Evolutionary conservation across 2,888 invertebrate genomes (phyloP).

Genomic region (Chaitophorus viminalis): DNA sequence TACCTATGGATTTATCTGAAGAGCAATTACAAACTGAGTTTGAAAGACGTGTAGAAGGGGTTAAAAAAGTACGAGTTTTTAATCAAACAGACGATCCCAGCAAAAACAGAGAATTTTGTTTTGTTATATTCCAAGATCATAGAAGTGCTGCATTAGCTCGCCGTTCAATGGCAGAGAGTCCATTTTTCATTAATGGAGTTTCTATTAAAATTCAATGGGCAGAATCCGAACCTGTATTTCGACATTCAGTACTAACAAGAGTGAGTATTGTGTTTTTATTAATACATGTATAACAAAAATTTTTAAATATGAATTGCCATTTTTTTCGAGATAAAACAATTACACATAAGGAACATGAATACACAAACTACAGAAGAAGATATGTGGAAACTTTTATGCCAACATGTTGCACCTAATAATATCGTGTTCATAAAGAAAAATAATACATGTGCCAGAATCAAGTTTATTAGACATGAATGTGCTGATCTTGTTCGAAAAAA

Average conservation of each 20-base stretch:
- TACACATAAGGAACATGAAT: slow-evolving; percentile 55
- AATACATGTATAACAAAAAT: background rate
- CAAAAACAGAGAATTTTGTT: slow-evolving; percentile 57
- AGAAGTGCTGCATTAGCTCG: slow-evolving; percentile 54
- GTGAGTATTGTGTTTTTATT: background rate
- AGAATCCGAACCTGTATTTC: slow-evolving; percentile 55
- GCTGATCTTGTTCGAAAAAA: slow-evolving; percentile 51
- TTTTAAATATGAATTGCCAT: too few relatives aligned
- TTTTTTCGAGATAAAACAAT: slow-evolving; percentile 37
- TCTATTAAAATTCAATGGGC: slow-evolving; percentile 55
- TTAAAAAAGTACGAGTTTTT: slow-evolving; percentile 54
- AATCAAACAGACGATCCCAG: slow-evolving; percentile 39
- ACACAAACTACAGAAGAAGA: slow-evolving; percentile 44
- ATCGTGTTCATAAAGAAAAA: slow-evolving; percentile 56
- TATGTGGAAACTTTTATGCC: slow-evolving; percentile 16
- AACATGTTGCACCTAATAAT: slow-evolving; percentile 27
- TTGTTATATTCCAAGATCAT: slow-evolving; percentile 56
- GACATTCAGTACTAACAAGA: slow-evolving; percentile 44
- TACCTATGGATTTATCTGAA: slow-evolving; percentile 52
- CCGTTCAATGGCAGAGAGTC: slow-evolving; percentile 54
- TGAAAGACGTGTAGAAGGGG: slow-evolving; percentile 54
- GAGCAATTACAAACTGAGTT: slow-evolving; percentile 45
- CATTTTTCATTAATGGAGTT: slow-evolving; percentile 51
- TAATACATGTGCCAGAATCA: slow-evolving; percentile 53
- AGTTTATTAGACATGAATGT: slow-evolving; percentile 39